Percentiles rank a stretch among this genome's conserved stretches.
phyloP scores from a whole-genome alignment of 2,888 invertebrate genomes.

The Lobophora halterata region DNA sequence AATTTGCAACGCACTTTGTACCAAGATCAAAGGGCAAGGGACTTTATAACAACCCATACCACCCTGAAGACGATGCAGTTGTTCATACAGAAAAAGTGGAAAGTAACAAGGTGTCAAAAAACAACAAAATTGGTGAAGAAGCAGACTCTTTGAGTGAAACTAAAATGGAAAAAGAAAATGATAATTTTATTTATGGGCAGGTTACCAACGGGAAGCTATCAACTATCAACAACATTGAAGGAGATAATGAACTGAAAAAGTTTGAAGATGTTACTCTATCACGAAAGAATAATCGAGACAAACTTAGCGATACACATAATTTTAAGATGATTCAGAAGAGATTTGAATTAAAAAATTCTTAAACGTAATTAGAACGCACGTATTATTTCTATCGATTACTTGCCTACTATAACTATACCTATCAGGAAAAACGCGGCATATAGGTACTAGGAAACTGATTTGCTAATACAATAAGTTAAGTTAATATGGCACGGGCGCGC shows the following conservation, averaged over 20 bases:
- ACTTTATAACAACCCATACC: constrained; percentile 47
- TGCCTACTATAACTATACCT: too few species aligned
- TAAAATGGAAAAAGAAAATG: constrained; percentile 40
- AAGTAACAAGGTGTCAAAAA: constrained; percentile 1
- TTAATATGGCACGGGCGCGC: too few species aligned
- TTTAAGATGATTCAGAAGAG: constrained; percentile 31
- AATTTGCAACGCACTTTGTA: constrained; percentile 30
- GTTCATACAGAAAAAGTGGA: background rate
- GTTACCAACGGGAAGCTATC: constrained; percentile 30
- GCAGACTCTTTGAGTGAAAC: background rate
- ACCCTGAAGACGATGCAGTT: constrained; percentile 48
- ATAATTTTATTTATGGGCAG: constrained; percentile 32
- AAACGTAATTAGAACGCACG: too few species aligned
- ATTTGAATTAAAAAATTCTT: constrained; percentile 25
- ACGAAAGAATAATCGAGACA: constrained; percentile 1
- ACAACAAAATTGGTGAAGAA: background rate
- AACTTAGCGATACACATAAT: constrained; percentile 13
- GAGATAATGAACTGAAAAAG: constrained; percentile 1
- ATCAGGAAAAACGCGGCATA: too few species aligned
- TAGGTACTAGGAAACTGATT: too few species aligned
- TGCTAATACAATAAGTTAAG: too few species aligned
- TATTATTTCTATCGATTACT: too few species aligned
- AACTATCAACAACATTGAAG: constrained; percentile 12
- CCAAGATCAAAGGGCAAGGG: constrained; percentile 21
- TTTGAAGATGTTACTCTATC: background rate